These are phyloP conservation scores for Phengaris alcon DNA, from an alignment of 2,888 invertebrate genomes.

Conservation along the genomic window DNA sequence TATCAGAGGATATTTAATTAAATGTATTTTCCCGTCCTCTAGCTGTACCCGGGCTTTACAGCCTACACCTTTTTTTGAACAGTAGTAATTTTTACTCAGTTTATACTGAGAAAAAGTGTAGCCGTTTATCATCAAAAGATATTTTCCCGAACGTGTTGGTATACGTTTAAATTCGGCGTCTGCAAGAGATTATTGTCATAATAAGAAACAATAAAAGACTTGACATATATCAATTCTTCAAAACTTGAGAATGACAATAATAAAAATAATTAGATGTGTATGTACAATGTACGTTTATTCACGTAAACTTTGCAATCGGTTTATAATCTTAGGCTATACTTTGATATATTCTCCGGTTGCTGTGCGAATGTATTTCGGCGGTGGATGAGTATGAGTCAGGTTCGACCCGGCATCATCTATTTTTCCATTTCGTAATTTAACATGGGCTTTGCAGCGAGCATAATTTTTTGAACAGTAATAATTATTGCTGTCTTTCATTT, in stretches of 20 bases:
- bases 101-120: conserved; percentile 43
- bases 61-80: conserved; percentile 42
- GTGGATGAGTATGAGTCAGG: no score
- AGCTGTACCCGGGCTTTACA: conserved; percentile 38
- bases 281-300: no score
- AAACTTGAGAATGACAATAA: no score
- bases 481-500: conserved; percentile 34
- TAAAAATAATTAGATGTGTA: no score
- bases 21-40: background rate
- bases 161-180: background rate
- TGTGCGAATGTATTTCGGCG: no score
- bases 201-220: no score
- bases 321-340: no score
- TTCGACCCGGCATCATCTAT: background rate
- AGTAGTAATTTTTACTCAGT: conserved; percentile 38
- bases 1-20: background rate
- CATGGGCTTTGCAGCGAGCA: conserved; percentile 39
- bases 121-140: conserved; percentile 30
- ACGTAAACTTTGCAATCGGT: no score
- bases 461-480: conserved; percentile 45
- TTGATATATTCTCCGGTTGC: no score
- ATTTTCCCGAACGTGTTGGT: background rate
- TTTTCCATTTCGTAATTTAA: conserved; percentile 9
- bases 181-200: background rate
- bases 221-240: no score